These are phyloP conservation scores for Aptenodytes forsteri DNA, from an alignment of 2,113 vertebrate genomes.

Conservation along the genomic window DNA sequence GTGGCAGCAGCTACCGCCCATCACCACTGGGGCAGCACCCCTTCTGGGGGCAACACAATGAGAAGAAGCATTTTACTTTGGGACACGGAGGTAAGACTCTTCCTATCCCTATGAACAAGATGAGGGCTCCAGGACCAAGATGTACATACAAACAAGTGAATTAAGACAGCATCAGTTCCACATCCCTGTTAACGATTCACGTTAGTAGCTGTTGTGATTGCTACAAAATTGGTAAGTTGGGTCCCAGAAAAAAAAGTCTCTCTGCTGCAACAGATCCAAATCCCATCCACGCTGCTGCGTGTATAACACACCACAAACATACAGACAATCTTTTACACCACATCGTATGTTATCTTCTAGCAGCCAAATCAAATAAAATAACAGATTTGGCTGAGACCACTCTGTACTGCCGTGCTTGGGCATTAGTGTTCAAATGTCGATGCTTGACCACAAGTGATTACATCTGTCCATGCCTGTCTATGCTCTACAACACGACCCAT, in stretches of 20 bases:
- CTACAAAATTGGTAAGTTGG: background rate
- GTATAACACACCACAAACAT: background rate
- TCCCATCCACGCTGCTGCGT: background rate
- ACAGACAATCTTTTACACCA: background rate
- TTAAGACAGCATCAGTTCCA: background rate
- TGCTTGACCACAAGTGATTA: background rate
- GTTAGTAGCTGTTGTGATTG: background rate
- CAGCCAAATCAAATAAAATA: background rate
- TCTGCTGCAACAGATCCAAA: background rate
- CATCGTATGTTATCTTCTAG: background rate
- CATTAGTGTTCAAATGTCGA: background rate
- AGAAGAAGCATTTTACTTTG: background rate
- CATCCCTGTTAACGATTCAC: rapidly evolving
- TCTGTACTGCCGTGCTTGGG: background rate
- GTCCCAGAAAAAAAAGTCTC: background rate
- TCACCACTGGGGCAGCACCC: background rate
- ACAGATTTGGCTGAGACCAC: background rate
- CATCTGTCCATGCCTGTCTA: background rate
- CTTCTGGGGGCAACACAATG: background rate
- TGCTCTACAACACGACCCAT: background rate
- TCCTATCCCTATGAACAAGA: background rate
- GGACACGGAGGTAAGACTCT: rapidly evolving
- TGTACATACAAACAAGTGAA: background rate
- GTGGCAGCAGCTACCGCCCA: background rate
- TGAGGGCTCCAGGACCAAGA: background rate